Percentiles rank a stretch among this genome's conserved stretches.
phyloP scores from a whole-genome alignment of 2,113 vertebrate genomes.

The Anser brachyrhynchus region DNA sequence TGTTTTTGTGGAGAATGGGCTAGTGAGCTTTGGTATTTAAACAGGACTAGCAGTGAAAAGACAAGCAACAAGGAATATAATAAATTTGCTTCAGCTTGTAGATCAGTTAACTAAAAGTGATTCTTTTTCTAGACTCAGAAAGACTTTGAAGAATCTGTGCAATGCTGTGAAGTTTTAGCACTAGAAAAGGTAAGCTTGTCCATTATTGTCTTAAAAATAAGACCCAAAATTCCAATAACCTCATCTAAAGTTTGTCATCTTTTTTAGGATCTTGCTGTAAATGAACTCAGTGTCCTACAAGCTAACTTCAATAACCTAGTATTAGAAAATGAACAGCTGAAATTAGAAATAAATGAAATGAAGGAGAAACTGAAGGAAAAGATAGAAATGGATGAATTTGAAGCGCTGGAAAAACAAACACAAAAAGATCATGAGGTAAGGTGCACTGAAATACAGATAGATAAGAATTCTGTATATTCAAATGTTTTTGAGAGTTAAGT shows the following conservation, averaged over 20 bases:
- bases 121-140: slow-evolving; percentile 59
- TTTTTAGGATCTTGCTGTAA: slow-evolving; percentile 75
- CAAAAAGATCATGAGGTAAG: slow-evolving; percentile 86
- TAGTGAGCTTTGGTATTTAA: background rate
- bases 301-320: slow-evolving; percentile 74
- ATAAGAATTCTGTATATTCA: background rate
- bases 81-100: background rate
- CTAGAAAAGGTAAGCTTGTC: slow-evolving; percentile 79
- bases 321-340: slow-evolving; percentile 76
- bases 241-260: background rate
- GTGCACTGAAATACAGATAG: background rate
- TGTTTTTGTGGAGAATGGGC: background rate
- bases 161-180: slow-evolving; percentile 82
- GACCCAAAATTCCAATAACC: background rate
- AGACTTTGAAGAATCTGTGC: slow-evolving; percentile 82
- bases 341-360: slow-evolving; percentile 78
- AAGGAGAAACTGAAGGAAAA: slow-evolving; percentile 82
- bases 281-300: slow-evolving; percentile 75
- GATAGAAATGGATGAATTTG: slow-evolving; percentile 85
- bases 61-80: background rate
- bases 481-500: background rate
- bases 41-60: background rate
- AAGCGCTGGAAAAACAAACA: slow-evolving; percentile 82
- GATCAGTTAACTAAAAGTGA: background rate
- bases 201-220: background rate